Conservation (phyloP, 2,113 vertebrate genomes). For the Prietella phreatophila region DNA sequence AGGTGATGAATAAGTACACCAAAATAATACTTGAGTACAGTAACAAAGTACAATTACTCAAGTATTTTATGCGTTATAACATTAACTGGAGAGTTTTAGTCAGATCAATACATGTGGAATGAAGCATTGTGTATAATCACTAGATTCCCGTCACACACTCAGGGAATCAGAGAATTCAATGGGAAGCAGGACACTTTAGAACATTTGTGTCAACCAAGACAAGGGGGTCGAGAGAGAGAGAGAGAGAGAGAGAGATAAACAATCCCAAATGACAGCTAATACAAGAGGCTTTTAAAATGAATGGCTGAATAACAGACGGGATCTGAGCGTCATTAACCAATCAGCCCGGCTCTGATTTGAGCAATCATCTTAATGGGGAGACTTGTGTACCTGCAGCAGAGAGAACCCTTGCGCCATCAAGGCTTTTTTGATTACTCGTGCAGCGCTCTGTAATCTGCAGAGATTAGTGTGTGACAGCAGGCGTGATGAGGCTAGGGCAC, state of each 20-base stretch:
- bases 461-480: no score
- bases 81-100: no score
- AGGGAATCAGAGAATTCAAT: neutral
- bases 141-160: neutral
- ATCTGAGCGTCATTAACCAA: slow-evolving; percentile 46
- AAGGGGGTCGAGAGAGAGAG: neutral
- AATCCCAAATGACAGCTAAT: slow-evolving; percentile 27
- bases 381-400: slow-evolving; percentile 36
- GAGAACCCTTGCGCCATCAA: slow-evolving; percentile 48
- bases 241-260: slow-evolving; percentile 4
- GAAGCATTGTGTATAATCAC: neutral
- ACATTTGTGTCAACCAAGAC: neutral
- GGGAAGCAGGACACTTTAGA: neutral
- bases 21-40: no score
- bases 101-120: no score
- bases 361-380: slow-evolving; percentile 53
- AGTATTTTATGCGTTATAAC: no score
- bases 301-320: slow-evolving; percentile 35
- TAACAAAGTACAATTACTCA: no score
- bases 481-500: slow-evolving; percentile 21
- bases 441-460: slow-evolving; percentile 34
- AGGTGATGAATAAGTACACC: no score
- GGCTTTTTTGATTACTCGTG: slow-evolving; percentile 48
- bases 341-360: slow-evolving; percentile 53
- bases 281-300: slow-evolving; percentile 36